phyloP scores from a whole-genome alignment of 2,797 vertebrate genomes.

The Limosa lapponica region DNA sequence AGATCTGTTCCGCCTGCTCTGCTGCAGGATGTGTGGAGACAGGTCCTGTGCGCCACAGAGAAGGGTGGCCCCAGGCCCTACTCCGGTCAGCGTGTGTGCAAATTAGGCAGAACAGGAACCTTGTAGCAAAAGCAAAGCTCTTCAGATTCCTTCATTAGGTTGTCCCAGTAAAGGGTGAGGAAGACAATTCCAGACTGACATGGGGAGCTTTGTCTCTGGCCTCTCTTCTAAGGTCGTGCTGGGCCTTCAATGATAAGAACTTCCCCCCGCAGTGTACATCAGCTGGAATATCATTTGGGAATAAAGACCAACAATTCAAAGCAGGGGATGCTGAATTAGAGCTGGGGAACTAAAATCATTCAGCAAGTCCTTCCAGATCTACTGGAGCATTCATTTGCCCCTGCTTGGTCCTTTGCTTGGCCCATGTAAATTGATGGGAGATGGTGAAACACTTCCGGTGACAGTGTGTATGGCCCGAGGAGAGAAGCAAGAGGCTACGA shows the following conservation, averaged over 20 bases:
- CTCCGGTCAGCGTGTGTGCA: not conserved
- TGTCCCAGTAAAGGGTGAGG: not conserved
- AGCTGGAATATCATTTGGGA: not conserved
- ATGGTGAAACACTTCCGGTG: not conserved
- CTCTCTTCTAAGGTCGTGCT: not conserved
- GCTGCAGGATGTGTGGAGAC: not conserved
- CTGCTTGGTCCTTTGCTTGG: not conserved
- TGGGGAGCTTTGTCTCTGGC: not conserved
- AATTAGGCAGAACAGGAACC: not conserved
- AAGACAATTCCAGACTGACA: not conserved
- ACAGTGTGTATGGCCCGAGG: accelerated
- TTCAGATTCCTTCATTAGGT: not conserved
- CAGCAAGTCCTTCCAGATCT: not conserved
- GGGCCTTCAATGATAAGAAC: not conserved
- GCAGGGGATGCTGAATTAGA: not conserved
- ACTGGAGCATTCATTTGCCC: not conserved
- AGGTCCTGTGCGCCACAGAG: not conserved
- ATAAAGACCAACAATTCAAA: not conserved
- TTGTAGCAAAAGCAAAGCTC: not conserved
- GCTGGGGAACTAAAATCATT: not conserved
- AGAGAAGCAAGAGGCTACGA: not conserved
- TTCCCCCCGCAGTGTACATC: not conserved
- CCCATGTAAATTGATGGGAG: not conserved
- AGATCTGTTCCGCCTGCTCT: not conserved
- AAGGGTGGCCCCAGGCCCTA: not conserved